Percentiles rank a stretch among this genome's conserved stretches.
phyloP scores from a whole-genome alignment of 23 tunicate species.

The Trididemnum nubilum region DNA sequence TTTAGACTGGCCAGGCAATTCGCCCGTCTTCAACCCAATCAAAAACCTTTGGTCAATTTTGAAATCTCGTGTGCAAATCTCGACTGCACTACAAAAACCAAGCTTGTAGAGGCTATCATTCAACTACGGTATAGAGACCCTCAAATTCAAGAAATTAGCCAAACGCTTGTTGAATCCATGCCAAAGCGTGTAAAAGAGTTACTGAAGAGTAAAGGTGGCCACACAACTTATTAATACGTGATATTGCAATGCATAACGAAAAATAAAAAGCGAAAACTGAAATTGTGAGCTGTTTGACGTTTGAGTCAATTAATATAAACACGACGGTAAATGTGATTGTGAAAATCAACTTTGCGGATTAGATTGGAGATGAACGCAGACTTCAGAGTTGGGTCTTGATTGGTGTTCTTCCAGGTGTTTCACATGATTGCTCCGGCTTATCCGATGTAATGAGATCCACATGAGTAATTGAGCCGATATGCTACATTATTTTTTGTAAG shows the following conservation, averaged over 20 bases:
- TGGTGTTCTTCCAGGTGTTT: no score
- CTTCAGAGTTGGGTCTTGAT: no score
- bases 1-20: no score
- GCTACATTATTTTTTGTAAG: no score
- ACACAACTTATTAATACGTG: conserved; percentile 5
- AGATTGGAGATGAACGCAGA: no score
- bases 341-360: no score
- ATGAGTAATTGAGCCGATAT: no score
- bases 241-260: not conserved
- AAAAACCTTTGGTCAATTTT: conserved; percentile 1
- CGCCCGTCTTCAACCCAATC: no score
- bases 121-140: conserved; percentile 37
- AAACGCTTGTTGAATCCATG: conserved; percentile 24
- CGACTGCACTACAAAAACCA: conserved; percentile 32
- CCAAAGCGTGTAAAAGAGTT: conserved; percentile 25
- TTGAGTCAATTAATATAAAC: not conserved
- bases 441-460: no score
- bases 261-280: conserved; percentile 7
- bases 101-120: conserved; percentile 29
- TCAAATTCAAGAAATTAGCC: conserved; percentile 20
- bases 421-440: no score
- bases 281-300: not conserved
- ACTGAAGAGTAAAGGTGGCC: conserved; percentile 22
- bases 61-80: conserved; percentile 36
- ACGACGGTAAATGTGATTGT: not conserved